A percentile compares a stretch with the other conserved stretches of the same genome.
These are phyloP conservation scores for Holocentrus rufus DNA, from an alignment of 2,797 vertebrate species.

Conservation along the genomic window DNA sequence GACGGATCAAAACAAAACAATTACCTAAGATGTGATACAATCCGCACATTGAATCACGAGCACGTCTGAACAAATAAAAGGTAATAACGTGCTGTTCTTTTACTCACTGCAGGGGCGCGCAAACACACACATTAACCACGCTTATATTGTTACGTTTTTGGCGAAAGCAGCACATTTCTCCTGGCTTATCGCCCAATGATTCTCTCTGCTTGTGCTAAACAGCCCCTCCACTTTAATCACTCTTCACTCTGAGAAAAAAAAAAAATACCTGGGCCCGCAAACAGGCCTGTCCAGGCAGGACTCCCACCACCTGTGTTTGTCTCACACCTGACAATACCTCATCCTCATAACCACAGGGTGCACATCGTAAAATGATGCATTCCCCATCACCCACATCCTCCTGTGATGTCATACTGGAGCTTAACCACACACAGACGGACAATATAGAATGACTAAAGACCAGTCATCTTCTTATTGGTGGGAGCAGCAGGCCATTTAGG, in stretches of 20 bases:
- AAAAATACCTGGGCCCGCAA: neutral
- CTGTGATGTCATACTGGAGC: slow-evolving; percentile 13
- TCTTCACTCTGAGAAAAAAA: slow-evolving; percentile 30
- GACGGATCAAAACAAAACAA: slow-evolving; percentile 52
- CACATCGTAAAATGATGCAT: slow-evolving; percentile 23
- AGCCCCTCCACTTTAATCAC: slow-evolving; percentile 11
- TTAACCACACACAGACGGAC: slow-evolving; percentile 32
- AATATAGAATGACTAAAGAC: slow-evolving; percentile 38
- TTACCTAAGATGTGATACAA: slow-evolving; percentile 38
- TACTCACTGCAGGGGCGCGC: too few species aligned
- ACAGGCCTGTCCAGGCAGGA: slow-evolving; percentile 57
- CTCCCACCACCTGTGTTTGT: slow-evolving; percentile 49
- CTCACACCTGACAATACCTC: slow-evolving; percentile 63
- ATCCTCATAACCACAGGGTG: slow-evolving; percentile 52
- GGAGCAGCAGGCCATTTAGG: slow-evolving; percentile 29
- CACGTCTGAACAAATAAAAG: slow-evolving; percentile 42
- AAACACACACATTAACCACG: neutral
- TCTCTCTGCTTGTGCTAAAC: slow-evolving; percentile 13
- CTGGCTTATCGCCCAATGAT: too few species aligned
- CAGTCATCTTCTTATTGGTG: slow-evolving; percentile 47
- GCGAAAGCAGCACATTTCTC: too few species aligned
- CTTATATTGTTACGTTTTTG: neutral
- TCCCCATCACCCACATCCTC: slow-evolving; percentile 27
- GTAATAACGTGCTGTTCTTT: slow-evolving; percentile 1
- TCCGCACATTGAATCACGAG: slow-evolving; percentile 21